Conservation (phyloP, 2,797 vertebrate genomes). For the Phrynocephalus forsythii region DNA sequence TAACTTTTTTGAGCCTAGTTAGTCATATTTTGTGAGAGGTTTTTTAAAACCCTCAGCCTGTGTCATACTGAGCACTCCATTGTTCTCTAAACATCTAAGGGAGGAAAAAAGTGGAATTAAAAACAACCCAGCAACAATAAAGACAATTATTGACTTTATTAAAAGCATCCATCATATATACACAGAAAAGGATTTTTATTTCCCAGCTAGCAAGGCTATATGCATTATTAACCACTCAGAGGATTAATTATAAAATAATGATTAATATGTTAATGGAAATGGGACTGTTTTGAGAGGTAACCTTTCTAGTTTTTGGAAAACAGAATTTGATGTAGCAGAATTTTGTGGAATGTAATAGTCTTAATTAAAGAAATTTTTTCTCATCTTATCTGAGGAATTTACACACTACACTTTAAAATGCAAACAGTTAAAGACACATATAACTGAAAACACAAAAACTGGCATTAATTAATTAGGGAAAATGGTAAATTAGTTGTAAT, state of each 20-base stretch:
- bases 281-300: conserved; percentile 41
- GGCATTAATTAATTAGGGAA: no score
- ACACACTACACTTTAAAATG: no score
- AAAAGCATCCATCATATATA: conserved; percentile 78
- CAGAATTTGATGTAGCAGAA: not conserved
- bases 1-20: conserved; percentile 47
- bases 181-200: conserved; percentile 63
- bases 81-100: conserved; percentile 48
- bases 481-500: no score
- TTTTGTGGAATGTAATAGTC: no score
- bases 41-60: conserved; percentile 32
- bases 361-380: no score
- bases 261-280: conserved; percentile 77
- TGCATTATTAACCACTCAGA: conserved; percentile 67
- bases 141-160: conserved; percentile 81
- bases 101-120: conserved; percentile 66
- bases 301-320: not conserved
- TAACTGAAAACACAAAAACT: no score
- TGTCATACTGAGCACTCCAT: conserved; percentile 41
- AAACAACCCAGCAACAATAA: conserved; percentile 64
- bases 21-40: conserved; percentile 9
- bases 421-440: no score
- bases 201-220: conserved; percentile 70
- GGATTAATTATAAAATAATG: conserved; percentile 75
- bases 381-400: no score